These are phyloP conservation scores for Clarias pachynema DNA, from an alignment of 2,797 vertebrate genomes.

Conservation along the genomic window DNA sequence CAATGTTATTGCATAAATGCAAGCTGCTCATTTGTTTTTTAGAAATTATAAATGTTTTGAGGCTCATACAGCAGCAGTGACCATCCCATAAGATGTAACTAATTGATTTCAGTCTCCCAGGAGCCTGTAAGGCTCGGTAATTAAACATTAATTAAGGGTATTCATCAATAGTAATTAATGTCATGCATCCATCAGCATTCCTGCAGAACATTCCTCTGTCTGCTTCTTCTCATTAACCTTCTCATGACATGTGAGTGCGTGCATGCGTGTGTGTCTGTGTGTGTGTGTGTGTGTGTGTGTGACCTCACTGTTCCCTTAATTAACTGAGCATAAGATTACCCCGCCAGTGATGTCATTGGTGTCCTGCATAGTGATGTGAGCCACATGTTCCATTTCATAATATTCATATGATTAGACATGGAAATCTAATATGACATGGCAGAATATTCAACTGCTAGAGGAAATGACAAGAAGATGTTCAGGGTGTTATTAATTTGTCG, in stretches of 20 bases:
- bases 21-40: background rate
- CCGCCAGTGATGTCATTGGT: constrained; percentile 41
- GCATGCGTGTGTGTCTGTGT: constrained; percentile 9
- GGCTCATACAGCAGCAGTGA: background rate
- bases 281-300: background rate
- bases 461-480: constrained; percentile 38
- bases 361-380: constrained; percentile 18
- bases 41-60: background rate
- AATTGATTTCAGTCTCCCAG: constrained; percentile 9
- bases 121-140: background rate
- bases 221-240: constrained; percentile 16
- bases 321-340: constrained; percentile 40
- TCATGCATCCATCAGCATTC: constrained; percentile 28
- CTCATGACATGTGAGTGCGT: constrained; percentile 1
- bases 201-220: constrained; percentile 9
- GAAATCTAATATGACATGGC: constrained; percentile 34
- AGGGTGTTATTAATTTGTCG: constrained; percentile 36
- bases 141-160: background rate
- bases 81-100: constrained; percentile 1
- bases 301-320: constrained; percentile 17
- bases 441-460: constrained; percentile 16
- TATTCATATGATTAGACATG: constrained; percentile 7
- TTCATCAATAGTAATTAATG: constrained; percentile 35
- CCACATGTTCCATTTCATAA: constrained; percentile 44
- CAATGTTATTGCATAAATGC: background rate